Evolutionary conservation across 37 sponge, comb jelly and placozoan genomes (phyloP).

Genomic region (Dysidea cf. avara): DNA sequence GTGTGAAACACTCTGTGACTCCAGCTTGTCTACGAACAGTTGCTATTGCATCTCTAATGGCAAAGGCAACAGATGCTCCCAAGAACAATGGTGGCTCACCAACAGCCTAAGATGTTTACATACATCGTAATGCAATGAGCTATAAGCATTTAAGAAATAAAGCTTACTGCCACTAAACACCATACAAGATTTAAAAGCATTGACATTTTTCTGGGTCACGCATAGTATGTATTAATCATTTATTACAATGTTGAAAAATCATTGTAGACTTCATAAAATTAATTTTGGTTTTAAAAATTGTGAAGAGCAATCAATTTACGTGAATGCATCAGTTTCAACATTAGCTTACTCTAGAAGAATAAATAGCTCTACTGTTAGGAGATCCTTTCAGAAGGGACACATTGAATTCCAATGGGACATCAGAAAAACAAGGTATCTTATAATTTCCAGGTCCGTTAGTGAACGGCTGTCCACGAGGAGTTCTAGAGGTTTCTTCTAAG

Average conservation of each 20-base stretch:
- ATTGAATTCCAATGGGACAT: conserved; percentile 71
- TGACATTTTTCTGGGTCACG: too few species aligned
- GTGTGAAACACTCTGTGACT: conserved; percentile 14
- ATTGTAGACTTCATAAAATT: too few species aligned
- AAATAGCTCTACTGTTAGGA: conserved; percentile 72
- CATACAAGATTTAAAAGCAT: too few species aligned
- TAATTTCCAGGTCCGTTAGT: conserved; percentile 78
- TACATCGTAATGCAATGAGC: too few species aligned
- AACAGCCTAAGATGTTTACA: conserved; percentile 60
- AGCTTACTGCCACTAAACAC: too few species aligned
- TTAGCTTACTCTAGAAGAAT: conserved; percentile 70
- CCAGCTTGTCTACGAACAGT: conserved; percentile 56
- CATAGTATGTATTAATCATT: too few species aligned
- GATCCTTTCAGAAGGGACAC: conserved; percentile 62
- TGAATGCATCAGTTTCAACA: too few species aligned
- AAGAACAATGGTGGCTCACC: conserved; percentile 93
- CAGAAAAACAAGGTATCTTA: conserved; percentile 77
- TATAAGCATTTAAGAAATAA: too few species aligned
- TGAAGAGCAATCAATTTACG: too few species aligned
- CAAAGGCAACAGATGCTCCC: conserved; percentile 80
- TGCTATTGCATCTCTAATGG: conserved; percentile 76
- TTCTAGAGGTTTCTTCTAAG: conserved; percentile 41
- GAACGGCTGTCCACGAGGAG: conserved; percentile 49
- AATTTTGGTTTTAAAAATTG: too few species aligned
- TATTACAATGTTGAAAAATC: too few species aligned